A percentile compares a stretch with the other conserved stretches of the same genome.
phyloP scores from a whole-genome alignment of 2,888 invertebrate species.

The Eupithecia vulgata region DNA sequence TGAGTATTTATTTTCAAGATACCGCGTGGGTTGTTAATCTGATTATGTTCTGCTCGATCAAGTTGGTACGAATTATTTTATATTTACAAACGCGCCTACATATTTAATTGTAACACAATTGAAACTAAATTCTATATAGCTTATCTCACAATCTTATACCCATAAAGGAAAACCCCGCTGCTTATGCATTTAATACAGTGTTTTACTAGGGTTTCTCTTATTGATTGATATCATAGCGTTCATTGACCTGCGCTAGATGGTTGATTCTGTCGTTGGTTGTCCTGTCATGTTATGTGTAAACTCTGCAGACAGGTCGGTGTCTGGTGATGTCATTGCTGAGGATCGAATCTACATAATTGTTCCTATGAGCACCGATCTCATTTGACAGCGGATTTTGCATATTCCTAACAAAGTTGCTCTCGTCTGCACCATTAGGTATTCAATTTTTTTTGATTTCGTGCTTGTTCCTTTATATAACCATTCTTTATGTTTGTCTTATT shows the following conservation, averaged over 20 bases:
- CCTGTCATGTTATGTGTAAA: neutral
- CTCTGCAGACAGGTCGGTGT: neutral
- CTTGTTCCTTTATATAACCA: neutral
- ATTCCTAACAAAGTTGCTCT: neutral
- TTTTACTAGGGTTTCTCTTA: neutral
- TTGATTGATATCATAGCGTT: neutral
- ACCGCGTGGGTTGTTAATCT: constrained; percentile 29
- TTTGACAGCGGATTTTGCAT: neutral
- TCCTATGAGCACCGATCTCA: neutral
- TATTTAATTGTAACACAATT: neutral
- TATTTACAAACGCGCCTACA: constrained; percentile 9
- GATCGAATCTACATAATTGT: neutral
- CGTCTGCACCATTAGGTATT: too few species aligned
- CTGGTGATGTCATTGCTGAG: neutral
- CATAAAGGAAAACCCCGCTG: neutral
- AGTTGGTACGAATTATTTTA: constrained; percentile 11
- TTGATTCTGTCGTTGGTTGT: neutral
- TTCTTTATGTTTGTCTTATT: neutral
- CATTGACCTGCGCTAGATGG: neutral
- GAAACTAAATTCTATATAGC: neutral
- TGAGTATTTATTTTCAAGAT: constrained; percentile 16
- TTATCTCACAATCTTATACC: neutral
- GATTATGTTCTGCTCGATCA: constrained; percentile 22
- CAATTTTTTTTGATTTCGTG: neutral
- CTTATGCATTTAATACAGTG: neutral